Conservation (phyloP, 2,888 invertebrate species). For the Lycophotia porphyrea region DNA sequence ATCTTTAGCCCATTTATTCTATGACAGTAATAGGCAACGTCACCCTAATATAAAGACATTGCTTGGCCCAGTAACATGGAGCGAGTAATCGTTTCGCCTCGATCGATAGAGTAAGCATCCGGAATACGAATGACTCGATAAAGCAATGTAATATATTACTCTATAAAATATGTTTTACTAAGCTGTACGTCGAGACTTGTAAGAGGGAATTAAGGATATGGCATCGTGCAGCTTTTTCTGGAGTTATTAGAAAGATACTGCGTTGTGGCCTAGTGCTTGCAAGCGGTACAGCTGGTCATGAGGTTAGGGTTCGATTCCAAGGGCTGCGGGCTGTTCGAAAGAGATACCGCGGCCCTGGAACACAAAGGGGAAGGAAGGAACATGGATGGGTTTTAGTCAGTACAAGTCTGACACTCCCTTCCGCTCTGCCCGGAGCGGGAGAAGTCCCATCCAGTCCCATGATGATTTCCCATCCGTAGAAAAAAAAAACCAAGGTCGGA, state of each 20-base stretch:
- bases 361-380: too few relatives aligned
- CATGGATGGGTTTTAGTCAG: too few relatives aligned
- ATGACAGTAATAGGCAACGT: background rate
- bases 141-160: slow-evolving; percentile 69
- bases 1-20: background rate
- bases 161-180: slow-evolving; percentile 61
- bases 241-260: background rate
- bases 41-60: slow-evolving; percentile 40
- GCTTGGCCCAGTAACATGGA: slow-evolving; percentile 59
- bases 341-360: too few relatives aligned
- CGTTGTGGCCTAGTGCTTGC: background rate
- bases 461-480: too few relatives aligned
- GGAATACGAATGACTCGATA: slow-evolving; percentile 73
- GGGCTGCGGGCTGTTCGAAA: too few relatives aligned
- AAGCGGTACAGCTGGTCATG: background rate
- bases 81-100: slow-evolving; percentile 59
- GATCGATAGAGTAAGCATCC: slow-evolving; percentile 67
- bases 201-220: slow-evolving; percentile 4
- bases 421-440: too few relatives aligned
- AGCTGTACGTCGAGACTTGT: slow-evolving; percentile 19
- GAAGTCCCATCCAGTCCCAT: too few relatives aligned
- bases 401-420: too few relatives aligned
- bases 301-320: background rate
- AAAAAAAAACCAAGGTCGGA: too few relatives aligned
- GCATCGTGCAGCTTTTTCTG: slow-evolving; percentile 13